Conservation (phyloP, 2,113 vertebrate species). For the Platysteira castanea region DNA sequence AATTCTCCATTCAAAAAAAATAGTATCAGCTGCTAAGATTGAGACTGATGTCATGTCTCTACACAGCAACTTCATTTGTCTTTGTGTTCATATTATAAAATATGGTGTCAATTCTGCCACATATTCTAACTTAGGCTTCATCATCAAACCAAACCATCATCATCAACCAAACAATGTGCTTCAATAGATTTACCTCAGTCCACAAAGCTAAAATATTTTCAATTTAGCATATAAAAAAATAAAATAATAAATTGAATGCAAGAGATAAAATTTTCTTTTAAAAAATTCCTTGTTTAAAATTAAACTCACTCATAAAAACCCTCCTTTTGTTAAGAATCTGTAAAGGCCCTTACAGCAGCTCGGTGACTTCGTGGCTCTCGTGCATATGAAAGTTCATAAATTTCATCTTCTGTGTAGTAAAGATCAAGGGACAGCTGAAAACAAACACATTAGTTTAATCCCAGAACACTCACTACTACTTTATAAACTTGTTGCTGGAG, state of each 20-base stretch:
- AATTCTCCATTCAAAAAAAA: background rate
- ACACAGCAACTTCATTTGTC: background rate
- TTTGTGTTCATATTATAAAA: background rate
- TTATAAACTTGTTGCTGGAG: background rate
- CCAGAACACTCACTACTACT: background rate
- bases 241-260: background rate
- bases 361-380: slow-evolving; percentile 89
- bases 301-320: background rate
- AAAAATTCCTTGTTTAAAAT: background rate
- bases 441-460: slow-evolving; percentile 24
- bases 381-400: slow-evolving; percentile 93
- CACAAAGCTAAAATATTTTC: background rate
- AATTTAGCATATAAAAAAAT: background rate
- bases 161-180: background rate
- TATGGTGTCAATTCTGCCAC: background rate
- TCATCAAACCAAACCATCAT: no score
- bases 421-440: slow-evolving; percentile 91
- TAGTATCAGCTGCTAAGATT: background rate
- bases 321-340: background rate
- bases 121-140: background rate
- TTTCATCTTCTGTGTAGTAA: slow-evolving; percentile 95
- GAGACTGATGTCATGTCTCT: background rate
- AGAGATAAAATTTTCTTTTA: background rate
- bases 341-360: slow-evolving; percentile 80
- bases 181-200: background rate